Conservation (phyloP, 2,797 vertebrate genomes). For the Sebastes aleutianus region DNA sequence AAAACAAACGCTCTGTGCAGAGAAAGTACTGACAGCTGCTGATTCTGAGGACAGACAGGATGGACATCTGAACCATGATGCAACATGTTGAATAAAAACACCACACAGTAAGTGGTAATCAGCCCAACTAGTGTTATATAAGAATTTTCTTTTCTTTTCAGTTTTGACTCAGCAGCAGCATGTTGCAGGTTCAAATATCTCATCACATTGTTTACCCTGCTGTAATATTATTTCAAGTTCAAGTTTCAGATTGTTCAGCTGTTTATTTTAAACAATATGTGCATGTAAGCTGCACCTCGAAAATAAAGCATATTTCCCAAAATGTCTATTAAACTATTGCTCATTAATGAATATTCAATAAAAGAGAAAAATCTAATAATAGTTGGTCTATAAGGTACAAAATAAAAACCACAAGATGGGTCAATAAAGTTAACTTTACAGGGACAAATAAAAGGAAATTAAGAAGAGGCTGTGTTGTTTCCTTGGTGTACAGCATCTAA, state of each 20-base stretch:
- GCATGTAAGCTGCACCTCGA: neutral
- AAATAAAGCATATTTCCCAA: neutral
- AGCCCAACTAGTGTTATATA: neutral
- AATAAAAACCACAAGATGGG: constrained; percentile 2
- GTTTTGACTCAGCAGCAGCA: neutral
- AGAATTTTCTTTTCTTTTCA: neutral
- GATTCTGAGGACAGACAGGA: neutral
- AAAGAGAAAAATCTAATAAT: neutral
- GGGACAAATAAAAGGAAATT: constrained; percentile 12
- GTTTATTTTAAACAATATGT: neutral
- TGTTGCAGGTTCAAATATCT: no score
- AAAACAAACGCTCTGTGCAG: neutral
- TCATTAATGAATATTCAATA: neutral
- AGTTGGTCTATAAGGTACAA: neutral
- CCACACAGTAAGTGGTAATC: neutral
- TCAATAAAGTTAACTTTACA: neutral
- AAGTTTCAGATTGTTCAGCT: neutral
- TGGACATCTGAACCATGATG: neutral
- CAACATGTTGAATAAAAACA: neutral
- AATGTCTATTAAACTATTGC: neutral
- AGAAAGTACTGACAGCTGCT: neutral
- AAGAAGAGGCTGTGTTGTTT: constrained; percentile 7
- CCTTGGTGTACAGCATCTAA: constrained; percentile 4
- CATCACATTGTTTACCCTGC: neutral
- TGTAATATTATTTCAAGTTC: neutral